Base-by-base conservation (phyloP, 2,797 vertebrate genomes). In the Nyctibius grandis region DNA sequence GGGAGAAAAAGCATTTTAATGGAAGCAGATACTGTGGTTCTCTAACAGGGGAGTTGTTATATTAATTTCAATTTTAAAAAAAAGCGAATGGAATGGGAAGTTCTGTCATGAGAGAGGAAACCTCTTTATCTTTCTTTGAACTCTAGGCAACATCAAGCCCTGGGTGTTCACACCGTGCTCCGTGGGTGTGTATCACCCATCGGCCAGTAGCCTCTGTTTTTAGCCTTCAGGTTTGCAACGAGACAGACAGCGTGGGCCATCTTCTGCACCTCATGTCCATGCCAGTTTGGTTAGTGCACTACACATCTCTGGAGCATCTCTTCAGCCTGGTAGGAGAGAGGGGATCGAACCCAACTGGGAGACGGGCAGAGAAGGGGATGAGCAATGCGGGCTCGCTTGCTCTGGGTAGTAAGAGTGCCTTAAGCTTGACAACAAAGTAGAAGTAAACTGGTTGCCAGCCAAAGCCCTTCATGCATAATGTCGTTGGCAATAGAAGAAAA, bases 131-230 rank as follows among this genome's bases (percentile, higher is more conserved):
- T 73, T 9, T 11, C 31, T 72, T 36, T 36, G 63, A 40, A 6
- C 17, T 15, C 22, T 2, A 17, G 47, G n/a, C 5, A 9, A 31
- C 61, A 56, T 16, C 33, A 48, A 45, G 21, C 10, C 48, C 36
- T 12, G 18, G 1, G 1, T 28, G 2, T 51, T 59, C 26, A 2
- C 19, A 2, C 40, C 5, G 2, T 7, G 9, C 10, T 17, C 2
- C 2, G 7, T 20, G 36, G 61, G 6, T 28, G 18, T 2, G 7
- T 3, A 6, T 26, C 16, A 12, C 19, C 29, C 6, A 0, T 16
- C 2, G 0, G 19, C 16, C 2, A 0, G 19, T 15, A 22, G 20
- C 13, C 25, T 3, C 15, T 17, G 15, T 3, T n/a, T 70, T 70
- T 29, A 59, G 23, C 33, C 23, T 82, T 42, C 14, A 7, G 74